A percentile compares a stretch with the other conserved stretches of the same genome.
Evolutionary conservation across 1,140 invertebrate species (phyloP).

Genomic region (Hormaphis cornu): DNA sequence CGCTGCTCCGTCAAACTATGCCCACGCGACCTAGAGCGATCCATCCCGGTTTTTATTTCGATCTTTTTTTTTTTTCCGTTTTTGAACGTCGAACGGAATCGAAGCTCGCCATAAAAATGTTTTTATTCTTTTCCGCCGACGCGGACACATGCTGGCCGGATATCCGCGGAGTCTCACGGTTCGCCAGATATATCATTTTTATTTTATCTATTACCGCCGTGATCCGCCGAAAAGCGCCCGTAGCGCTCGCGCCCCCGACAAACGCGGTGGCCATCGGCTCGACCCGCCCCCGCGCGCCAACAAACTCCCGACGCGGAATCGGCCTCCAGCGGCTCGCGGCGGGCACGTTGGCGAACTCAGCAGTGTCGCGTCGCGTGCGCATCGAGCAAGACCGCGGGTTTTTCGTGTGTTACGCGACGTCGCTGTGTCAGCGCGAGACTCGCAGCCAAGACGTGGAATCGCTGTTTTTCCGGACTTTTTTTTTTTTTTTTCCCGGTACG

Average conservation of each 20-base stretch:
- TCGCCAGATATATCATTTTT: neutral
- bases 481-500: too few relatives aligned
- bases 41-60: too few relatives aligned
- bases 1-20: too few relatives aligned
- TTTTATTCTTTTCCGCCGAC: too few relatives aligned
- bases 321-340: neutral
- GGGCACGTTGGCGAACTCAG: constrained; percentile 1
- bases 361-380: constrained; percentile 22
- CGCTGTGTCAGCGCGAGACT: too few relatives aligned
- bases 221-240: neutral
- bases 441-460: too few relatives aligned
- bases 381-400: neutral
- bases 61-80: too few relatives aligned
- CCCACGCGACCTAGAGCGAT: too few relatives aligned
- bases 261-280: neutral
- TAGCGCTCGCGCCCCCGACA: neutral
- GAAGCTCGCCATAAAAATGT: too few relatives aligned
- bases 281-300: neutral
- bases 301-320: neutral
- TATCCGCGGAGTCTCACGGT: neutral
- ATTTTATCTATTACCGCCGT: neutral
- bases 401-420: too few relatives aligned
- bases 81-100: too few relatives aligned
- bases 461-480: too few relatives aligned
- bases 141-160: neutral